Conservation (phyloP, 2,113 vertebrate species). For the Gnathonemus echidnorhynchus region DNA sequence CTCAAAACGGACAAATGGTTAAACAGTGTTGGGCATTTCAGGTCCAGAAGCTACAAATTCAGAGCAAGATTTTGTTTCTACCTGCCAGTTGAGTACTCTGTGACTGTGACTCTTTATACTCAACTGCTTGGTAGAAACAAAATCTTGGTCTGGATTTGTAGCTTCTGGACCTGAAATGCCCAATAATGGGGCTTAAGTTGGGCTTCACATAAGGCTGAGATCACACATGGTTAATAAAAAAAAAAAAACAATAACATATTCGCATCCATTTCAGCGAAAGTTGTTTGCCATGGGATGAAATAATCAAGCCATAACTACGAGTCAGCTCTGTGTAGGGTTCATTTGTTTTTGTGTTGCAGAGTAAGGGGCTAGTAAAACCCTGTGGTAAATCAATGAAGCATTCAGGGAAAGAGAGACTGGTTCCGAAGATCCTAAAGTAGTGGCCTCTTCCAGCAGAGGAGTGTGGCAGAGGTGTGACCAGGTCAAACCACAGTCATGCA, state of each 20-base stretch:
- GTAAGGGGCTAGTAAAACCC: background rate
- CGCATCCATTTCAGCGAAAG: background rate
- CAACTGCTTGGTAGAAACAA: no score
- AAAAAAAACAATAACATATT: background rate
- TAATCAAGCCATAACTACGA: background rate
- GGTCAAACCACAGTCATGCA: conserved; percentile 33
- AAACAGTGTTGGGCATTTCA: no score
- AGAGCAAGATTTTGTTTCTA: no score
- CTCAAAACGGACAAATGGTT: conserved; percentile 6
- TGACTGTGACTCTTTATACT: no score
- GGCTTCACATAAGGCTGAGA: conserved; percentile 38
- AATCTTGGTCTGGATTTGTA: no score
- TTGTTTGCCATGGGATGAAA: background rate
- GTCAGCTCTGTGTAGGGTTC: background rate
- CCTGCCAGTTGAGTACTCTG: no score
- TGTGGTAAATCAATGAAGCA: background rate
- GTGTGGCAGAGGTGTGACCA: background rate
- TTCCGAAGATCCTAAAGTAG: background rate
- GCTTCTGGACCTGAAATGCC: no score
- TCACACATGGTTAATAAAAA: background rate
- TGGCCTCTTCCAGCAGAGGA: background rate
- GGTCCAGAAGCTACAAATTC: no score
- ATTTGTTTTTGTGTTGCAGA: background rate
- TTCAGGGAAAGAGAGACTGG: background rate
- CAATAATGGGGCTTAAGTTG: conserved; percentile 8